Evolutionary conservation across 2,888 invertebrate species (phyloP).

Genomic region (Imbricaverruca yamaguchii): DNA sequence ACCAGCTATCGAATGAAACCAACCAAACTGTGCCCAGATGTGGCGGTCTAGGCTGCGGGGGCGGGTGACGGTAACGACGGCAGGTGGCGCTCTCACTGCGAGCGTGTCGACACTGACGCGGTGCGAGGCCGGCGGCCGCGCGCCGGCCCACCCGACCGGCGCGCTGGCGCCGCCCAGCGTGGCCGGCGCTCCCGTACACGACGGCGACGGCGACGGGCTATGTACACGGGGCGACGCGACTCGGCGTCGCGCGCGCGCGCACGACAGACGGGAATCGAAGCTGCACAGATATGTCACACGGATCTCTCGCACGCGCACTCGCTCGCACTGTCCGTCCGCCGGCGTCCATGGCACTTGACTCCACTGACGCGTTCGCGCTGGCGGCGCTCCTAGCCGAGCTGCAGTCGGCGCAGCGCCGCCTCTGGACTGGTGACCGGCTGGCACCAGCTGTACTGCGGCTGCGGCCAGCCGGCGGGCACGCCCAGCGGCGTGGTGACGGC

Average conservation of each 20-base stretch:
- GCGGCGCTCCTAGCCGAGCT: conserved; percentile 13
- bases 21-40: not conserved
- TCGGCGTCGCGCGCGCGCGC: not conserved
- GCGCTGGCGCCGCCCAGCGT: too few relatives aligned
- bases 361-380: not conserved
- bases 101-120: not conserved
- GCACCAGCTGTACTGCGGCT: conserved; percentile 32
- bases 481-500: conserved; percentile 6
- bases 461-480: conserved; percentile 32
- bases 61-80: too few relatives aligned
- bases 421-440: conserved; percentile 27
- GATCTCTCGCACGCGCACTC: not conserved
- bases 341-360: conserved; percentile 6
- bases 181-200: too few relatives aligned
- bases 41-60: not conserved
- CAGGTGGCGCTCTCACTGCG: not conserved
- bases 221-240: not conserved
- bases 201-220: not conserved
- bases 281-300: conserved; percentile 7
- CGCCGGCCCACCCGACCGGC: not conserved
- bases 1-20: not conserved
- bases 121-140: not conserved
- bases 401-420: conserved; percentile 13
- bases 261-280: not conserved
- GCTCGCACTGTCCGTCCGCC: not conserved